Evolutionary conservation across 2,888 invertebrate genomes (phyloP).

Genomic region (Trachelus iudaicus): DNA sequence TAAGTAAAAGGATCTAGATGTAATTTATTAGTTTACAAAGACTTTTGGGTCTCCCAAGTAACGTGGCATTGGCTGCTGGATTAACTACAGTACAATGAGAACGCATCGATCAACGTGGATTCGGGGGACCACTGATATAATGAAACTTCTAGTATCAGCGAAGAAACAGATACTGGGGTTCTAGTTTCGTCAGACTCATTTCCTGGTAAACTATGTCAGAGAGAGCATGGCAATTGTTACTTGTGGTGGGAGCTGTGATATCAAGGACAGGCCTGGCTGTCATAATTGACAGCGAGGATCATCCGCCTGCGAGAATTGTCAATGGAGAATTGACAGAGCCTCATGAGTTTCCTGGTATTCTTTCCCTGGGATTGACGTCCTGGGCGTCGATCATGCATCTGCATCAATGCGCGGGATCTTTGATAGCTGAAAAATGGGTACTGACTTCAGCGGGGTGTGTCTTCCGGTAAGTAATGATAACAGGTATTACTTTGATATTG

Average conservation of each 20-base stretch:
- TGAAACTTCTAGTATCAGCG: neutral
- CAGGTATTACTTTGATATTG: neutral
- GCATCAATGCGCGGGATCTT: slow-evolving; percentile 9
- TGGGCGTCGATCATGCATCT: slow-evolving; percentile 10
- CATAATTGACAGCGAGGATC: neutral
- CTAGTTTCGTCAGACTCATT: neutral
- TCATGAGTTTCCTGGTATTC: slow-evolving; percentile 1
- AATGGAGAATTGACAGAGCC: slow-evolving; percentile 10
- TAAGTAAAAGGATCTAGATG: neutral
- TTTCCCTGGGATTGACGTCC: slow-evolving; percentile 15
- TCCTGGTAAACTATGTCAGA: neutral
- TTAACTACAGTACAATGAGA: neutral
- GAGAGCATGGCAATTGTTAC: neutral
- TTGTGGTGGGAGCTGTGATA: neutral
- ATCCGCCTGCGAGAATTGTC: neutral
- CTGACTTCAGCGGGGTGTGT: neutral
- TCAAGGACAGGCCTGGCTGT: neutral
- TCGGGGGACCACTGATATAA: neutral
- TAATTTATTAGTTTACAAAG: neutral
- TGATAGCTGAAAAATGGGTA: neutral
- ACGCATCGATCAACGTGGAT: neutral
- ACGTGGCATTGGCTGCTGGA: neutral
- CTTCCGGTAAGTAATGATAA: neutral
- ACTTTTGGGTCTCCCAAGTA: neutral
- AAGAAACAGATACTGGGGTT: neutral